Percentiles rank a stretch among this genome's conserved stretches.
phyloP scores from a whole-genome alignment of 64 coral and sea anemone genomes.

The Stichodactyla helianthus region DNA sequence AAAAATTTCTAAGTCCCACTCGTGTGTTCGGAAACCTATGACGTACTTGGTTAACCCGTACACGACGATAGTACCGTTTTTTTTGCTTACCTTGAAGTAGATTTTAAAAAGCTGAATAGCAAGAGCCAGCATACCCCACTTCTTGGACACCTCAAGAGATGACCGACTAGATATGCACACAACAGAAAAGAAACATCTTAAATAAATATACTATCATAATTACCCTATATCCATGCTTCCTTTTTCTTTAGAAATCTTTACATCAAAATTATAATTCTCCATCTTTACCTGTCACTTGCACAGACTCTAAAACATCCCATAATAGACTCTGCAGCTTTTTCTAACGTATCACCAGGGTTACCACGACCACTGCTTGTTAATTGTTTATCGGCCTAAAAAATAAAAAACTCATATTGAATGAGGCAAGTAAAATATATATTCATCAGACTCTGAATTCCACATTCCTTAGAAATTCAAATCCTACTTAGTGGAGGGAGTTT shows the following conservation, averaged over 20 bases:
- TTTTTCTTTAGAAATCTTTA: neutral
- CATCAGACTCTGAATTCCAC: neutral
- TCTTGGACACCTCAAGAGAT: slow-evolving; percentile 90
- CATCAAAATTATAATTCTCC: neutral
- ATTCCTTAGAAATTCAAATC: neutral
- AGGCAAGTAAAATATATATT: too few species aligned
- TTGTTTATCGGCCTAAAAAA: slow-evolving; percentile 80
- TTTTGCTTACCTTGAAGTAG: slow-evolving; percentile 83
- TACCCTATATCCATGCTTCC: too few species aligned
- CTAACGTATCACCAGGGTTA: slow-evolving; percentile 91
- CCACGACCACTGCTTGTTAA: slow-evolving; percentile 53
- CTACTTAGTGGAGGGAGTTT: too few species aligned
- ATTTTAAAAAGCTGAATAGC: slow-evolving; percentile 98
- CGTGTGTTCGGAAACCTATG: too few species aligned
- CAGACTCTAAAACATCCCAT: slow-evolving; percentile 98
- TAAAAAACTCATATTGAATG: neutral
- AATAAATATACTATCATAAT: too few species aligned
- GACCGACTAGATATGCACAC: slow-evolving; percentile 62
- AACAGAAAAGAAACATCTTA: neutral
- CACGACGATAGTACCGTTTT: too few species aligned
- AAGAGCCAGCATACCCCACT: slow-evolving; percentile 98
- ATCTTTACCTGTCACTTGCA: slow-evolving; percentile 84
- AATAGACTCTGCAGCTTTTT: slow-evolving; percentile 94
- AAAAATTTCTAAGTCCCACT: too few species aligned
- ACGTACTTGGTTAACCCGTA: too few species aligned